Percentiles rank a stretch among this genome's conserved stretches.
Evolutionary conservation across 2,797 vertebrate species (phyloP).

Genomic region (Potorous gilbertii): DNA sequence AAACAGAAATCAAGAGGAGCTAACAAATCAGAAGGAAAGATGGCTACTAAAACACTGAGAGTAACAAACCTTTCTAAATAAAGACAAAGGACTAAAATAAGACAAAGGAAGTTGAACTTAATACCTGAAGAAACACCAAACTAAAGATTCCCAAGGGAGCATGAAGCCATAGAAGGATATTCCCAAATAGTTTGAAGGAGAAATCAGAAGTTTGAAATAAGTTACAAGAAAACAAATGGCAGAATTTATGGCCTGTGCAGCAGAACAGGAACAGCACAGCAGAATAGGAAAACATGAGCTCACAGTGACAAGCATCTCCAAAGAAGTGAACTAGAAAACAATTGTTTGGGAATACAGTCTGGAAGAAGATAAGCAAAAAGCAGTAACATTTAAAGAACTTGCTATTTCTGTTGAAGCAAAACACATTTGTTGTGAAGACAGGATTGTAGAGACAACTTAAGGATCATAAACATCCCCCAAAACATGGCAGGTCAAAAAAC

Average conservation of each 20-base stretch:
- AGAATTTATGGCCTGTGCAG: neutral
- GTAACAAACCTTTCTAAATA: neutral
- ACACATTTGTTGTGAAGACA: neutral
- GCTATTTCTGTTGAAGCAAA: neutral
- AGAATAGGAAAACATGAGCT: neutral
- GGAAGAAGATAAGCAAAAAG: neutral
- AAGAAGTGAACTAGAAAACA: neutral
- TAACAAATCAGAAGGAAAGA: neutral
- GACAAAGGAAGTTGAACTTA: neutral
- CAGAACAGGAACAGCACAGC: neutral
- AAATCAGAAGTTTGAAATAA: neutral
- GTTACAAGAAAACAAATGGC: neutral
- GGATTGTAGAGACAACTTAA: neutral
- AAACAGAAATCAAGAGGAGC: neutral
- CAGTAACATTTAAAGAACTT: neutral
- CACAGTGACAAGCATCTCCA: neutral
- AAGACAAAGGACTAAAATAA: neutral
- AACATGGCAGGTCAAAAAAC: neutral
- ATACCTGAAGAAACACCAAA: neutral
- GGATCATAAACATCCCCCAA: neutral
- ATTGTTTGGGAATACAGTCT: neutral
- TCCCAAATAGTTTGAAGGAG: neutral
- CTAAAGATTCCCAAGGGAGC: neutral
- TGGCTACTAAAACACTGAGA: neutral
- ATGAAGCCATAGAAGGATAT: neutral